phyloP scores from a whole-genome alignment of 2,113 vertebrate species.

The Pampusana beccarii region DNA sequence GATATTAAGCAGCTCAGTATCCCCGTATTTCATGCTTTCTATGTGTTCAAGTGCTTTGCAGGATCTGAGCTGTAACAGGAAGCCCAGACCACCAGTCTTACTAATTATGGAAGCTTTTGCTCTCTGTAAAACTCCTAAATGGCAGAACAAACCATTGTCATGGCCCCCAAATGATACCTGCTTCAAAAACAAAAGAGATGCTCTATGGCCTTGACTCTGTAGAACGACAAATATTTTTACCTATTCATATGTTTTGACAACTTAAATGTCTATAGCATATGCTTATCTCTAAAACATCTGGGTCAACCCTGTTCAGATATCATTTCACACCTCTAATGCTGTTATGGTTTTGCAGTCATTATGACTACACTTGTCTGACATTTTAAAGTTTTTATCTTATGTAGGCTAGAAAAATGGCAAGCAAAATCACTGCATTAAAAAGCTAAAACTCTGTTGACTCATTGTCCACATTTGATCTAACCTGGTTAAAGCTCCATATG shows the following conservation, averaged over 20 bases:
- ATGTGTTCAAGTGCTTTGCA: neutral
- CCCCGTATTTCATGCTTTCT: neutral
- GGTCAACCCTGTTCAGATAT: neutral
- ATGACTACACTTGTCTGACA: accelerated
- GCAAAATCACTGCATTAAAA: neutral
- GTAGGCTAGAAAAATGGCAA: neutral
- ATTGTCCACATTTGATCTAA: neutral
- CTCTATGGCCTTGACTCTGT: neutral
- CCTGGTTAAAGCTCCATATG: neutral
- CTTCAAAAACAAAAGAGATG: neutral
- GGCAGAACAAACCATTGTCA: neutral
- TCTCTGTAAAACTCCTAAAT: neutral
- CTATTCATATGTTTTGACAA: neutral
- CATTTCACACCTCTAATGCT: neutral
- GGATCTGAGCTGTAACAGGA: neutral
- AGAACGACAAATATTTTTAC: neutral
- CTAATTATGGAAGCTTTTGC: neutral
- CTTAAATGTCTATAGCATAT: neutral
- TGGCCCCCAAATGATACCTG: neutral
- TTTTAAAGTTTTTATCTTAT: neutral
- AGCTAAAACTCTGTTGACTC: neutral
- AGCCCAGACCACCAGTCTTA: neutral
- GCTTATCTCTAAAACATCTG: neutral
- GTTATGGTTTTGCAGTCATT: neutral
- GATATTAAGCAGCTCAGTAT: neutral